Percentiles rank a stretch among this genome's conserved stretches.
Conservation (phyloP, 35 echinoderm and acorn worm genomes). For the Lytechinus pictus region DNA sequence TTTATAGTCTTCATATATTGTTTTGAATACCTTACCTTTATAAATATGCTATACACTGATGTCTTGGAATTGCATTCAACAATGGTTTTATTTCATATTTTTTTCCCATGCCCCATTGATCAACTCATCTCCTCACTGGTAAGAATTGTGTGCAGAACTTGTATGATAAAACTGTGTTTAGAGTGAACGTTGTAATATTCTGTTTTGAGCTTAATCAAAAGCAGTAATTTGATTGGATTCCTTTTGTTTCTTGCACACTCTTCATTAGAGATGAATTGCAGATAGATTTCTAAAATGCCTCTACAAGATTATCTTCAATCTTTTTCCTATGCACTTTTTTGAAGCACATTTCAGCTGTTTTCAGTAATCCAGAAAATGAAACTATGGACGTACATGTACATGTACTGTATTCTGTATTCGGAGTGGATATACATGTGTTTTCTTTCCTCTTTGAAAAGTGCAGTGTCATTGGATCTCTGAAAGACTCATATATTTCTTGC, state of each 20-base stretch:
- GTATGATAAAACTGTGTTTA: background rate
- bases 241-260: too few relatives aligned
- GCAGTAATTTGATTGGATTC: background rate
- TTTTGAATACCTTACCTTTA: too few relatives aligned
- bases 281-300: too few relatives aligned
- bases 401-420: background rate
- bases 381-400: too few relatives aligned
- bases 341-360: background rate
- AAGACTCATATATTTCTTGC: background rate
- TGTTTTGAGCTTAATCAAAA: background rate
- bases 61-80: background rate
- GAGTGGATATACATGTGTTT: background rate
- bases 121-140: background rate
- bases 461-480: background rate
- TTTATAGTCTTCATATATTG: too few relatives aligned
- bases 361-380: background rate
- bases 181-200: background rate
- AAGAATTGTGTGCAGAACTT: background rate
- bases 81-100: background rate
- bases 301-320: too few relatives aligned
- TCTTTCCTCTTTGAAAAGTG: background rate
- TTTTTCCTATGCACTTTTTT: background rate
- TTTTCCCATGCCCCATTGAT: background rate
- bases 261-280: too few relatives aligned
- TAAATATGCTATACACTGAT: too few relatives aligned